These are phyloP conservation scores for Stenichneumon culpator DNA, from an alignment of 2,888 invertebrate genomes.

Conservation along the genomic window DNA sequence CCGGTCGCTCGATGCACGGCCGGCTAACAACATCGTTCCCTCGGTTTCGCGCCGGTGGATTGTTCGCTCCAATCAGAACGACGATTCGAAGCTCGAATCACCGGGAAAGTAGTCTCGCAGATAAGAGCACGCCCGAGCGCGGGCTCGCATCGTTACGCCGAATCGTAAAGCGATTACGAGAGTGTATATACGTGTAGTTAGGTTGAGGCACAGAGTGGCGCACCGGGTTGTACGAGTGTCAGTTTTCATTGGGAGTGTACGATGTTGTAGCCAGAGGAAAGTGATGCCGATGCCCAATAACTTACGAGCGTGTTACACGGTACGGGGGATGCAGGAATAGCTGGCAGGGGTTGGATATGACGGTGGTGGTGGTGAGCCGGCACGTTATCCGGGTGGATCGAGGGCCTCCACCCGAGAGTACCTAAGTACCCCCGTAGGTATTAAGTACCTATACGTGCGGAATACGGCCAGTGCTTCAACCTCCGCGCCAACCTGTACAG, in stretches of 20 bases:
- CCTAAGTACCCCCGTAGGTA: slow-evolving; percentile 53
- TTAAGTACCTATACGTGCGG: slow-evolving; percentile 37
- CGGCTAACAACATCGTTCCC: slow-evolving; percentile 46
- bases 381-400: slow-evolving; percentile 56
- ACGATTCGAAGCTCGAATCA: slow-evolving; percentile 63
- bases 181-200: slow-evolving; percentile 30
- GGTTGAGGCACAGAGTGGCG: slow-evolving; percentile 34
- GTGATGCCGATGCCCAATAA: slow-evolving; percentile 63
- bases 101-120: slow-evolving; percentile 64
- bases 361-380: slow-evolving; percentile 30
- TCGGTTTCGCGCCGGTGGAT: slow-evolving; percentile 17
- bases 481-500: slow-evolving; percentile 4
- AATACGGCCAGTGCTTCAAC: slow-evolving; percentile 4
- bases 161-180: slow-evolving; percentile 79
- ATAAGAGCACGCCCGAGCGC: slow-evolving; percentile 71
- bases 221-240: slow-evolving; percentile 46
- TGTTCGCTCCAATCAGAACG: slow-evolving; percentile 58
- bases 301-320: slow-evolving; percentile 55
- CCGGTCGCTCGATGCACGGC: slow-evolving; percentile 51
- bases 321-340: slow-evolving; percentile 39
- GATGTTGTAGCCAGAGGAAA: slow-evolving; percentile 44
- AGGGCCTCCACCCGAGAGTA: slow-evolving; percentile 47
- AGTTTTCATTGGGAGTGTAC: slow-evolving; percentile 59
- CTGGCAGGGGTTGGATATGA: slow-evolving; percentile 21
- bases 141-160: slow-evolving; percentile 71